Conservation (phyloP, 2,888 invertebrate species). For the Zelleria hepariella region DNA sequence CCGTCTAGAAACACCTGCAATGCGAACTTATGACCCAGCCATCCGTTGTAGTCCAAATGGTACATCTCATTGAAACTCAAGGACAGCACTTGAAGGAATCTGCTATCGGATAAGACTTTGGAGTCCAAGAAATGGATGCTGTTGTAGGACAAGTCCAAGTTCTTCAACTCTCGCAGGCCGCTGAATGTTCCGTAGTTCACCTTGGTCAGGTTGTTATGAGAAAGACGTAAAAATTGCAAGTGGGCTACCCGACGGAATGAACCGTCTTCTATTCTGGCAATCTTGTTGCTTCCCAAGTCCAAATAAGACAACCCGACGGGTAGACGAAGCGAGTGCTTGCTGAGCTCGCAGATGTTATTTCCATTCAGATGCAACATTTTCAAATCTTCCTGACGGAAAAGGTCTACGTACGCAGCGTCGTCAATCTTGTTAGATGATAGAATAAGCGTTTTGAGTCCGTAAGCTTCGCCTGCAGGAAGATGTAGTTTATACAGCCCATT, state of each 20-base stretch:
- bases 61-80: slow-evolving; percentile 37
- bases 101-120: slow-evolving; percentile 44
- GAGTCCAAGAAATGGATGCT: slow-evolving; percentile 38
- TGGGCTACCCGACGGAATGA: slow-evolving; percentile 32
- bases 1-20: slow-evolving; percentile 45
- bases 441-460: slow-evolving; percentile 31
- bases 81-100: slow-evolving; percentile 33
- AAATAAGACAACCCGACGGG: slow-evolving; percentile 32
- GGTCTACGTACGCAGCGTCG: slow-evolving; percentile 30
- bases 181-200: slow-evolving; percentile 48
- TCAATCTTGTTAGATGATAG: slow-evolving; percentile 46
- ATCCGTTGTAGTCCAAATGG: slow-evolving; percentile 35
- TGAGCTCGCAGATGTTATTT: slow-evolving; percentile 36
- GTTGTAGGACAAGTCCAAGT: slow-evolving; percentile 36
- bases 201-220: slow-evolving; percentile 31
- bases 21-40: slow-evolving; percentile 39
- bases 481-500: slow-evolving; percentile 37
- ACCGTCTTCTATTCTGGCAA: slow-evolving; percentile 37
- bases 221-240: slow-evolving; percentile 37
- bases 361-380: slow-evolving; percentile 36
- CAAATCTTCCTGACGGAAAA: slow-evolving; percentile 36
- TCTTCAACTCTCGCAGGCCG: slow-evolving; percentile 29
- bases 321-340: slow-evolving; percentile 34
- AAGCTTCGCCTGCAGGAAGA: slow-evolving; percentile 38
- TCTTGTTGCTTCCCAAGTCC: slow-evolving; percentile 42